phyloP scores from a whole-genome alignment of 2,113 vertebrate species.

The Dissostichus mawsoni region DNA sequence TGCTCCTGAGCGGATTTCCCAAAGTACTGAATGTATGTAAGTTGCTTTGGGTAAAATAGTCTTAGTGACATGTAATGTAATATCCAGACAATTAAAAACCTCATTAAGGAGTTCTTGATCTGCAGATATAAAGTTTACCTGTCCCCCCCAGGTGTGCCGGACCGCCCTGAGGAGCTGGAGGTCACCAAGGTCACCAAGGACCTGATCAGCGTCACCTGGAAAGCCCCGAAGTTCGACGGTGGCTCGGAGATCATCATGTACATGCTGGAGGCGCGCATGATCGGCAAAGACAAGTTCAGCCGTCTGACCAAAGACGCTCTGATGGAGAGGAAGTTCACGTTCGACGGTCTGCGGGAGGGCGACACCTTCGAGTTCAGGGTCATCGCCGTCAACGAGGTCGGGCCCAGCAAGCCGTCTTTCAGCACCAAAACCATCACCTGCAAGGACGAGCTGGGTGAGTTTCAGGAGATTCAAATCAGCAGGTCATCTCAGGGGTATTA shows the following conservation, averaged over 20 bases:
- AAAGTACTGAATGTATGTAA: too few relatives aligned
- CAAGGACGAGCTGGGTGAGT: slow-evolving; percentile 94
- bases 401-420: slow-evolving; percentile 96
- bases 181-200: slow-evolving; percentile 93
- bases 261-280: slow-evolving; percentile 92
- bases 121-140: background rate
- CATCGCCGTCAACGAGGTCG: slow-evolving; percentile 94
- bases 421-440: slow-evolving; percentile 96
- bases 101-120: too few relatives aligned
- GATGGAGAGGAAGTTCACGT: slow-evolving; percentile 91
- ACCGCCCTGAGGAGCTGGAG: slow-evolving; percentile 95
- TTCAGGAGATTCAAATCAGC: too few relatives aligned
- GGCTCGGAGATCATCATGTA: slow-evolving; percentile 96
- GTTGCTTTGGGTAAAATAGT: too few relatives aligned
- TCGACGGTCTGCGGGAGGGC: slow-evolving; percentile 93
- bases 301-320: slow-evolving; percentile 92
- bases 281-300: slow-evolving; percentile 95
- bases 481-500: too few relatives aligned
- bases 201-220: slow-evolving; percentile 92
- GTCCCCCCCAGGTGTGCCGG: slow-evolving; percentile 88
- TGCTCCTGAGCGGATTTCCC: too few relatives aligned
- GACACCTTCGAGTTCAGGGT: slow-evolving; percentile 96
- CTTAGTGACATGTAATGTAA: too few relatives aligned
- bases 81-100: too few relatives aligned
- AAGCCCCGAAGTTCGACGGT: slow-evolving; percentile 93